Base-by-base conservation (phyloP, 2,797 vertebrate species). In the Glossophaga mutica region DNA sequence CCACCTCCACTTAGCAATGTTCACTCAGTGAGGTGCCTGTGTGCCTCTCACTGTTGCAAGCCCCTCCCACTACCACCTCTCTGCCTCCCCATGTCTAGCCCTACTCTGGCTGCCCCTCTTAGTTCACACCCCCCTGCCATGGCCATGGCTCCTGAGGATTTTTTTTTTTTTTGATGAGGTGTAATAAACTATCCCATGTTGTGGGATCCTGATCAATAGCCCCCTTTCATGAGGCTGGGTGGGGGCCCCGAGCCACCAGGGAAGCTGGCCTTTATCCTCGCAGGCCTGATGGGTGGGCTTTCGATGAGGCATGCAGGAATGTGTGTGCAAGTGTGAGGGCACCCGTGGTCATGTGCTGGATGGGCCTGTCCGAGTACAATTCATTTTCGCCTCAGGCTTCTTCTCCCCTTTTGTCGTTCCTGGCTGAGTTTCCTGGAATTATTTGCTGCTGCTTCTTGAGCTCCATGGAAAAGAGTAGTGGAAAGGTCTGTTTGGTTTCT, bases 151-250 rank as follows among this genome's bases (percentile, higher is more conserved):
- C 11, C 62, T 86, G 44, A 65, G 77, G 32, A 59, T 73, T 62
- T 79, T 67, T 92, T 62, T 79, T 67, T 92, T 88, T 44, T 87
- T 44, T 46, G 52, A 76, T 87, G 48, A 77, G 24, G 32, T 70
- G 2, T 77, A 65, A 85, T 34, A 73, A 87, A 82, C n/a, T 77
- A 87, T 42, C 73, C 68, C 59, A 81, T 37, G 26, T 71, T 87
- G 48, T 76, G 26, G 39, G 34, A 76, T 29, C 22, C 52, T 94
- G 32, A 74, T 65, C 70, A 91, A n/a, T 90, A 94, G 32, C n/a
- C n/a, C 19, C 55, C 34, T 93, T 93, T 94, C 84, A 71, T 24
- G 90, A 65, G 19, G 50, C 81, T 96, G 68, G 71, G 59, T 88
- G 18, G 71, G 39, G 32, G 2, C 29, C 78, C 52, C 22, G 24